Evolutionary conservation across 2,113 vertebrate species (phyloP).

Genomic region (Triplophysa rosa): DNA sequence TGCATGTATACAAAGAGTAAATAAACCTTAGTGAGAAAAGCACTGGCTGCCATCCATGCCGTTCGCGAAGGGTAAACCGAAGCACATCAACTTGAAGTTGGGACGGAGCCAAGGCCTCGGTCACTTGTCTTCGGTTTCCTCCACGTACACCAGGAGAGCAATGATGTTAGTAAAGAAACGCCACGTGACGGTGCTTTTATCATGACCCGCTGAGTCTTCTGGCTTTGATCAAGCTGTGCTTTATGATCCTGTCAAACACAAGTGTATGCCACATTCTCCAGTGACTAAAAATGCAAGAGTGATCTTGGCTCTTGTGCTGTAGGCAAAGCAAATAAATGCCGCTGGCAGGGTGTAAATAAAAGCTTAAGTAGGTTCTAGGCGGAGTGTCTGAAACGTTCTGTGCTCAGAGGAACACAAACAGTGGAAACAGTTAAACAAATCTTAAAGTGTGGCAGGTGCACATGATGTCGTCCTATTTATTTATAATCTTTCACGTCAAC

Average conservation of each 20-base stretch:
- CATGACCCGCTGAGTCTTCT: conserved; percentile 45
- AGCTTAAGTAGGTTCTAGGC: conserved; percentile 11
- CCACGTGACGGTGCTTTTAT: conserved; percentile 24
- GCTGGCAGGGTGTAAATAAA: conserved; percentile 39
- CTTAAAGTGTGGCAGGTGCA: background rate
- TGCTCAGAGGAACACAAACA: background rate
- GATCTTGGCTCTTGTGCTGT: conserved; percentile 14
- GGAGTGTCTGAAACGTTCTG: background rate
- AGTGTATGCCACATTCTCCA: conserved; percentile 37
- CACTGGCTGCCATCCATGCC: conserved; percentile 41
- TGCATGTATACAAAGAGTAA: conserved; percentile 54
- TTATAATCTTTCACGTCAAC: background rate
- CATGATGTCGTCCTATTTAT: background rate
- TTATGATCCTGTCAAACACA: conserved; percentile 54
- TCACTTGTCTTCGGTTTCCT: conserved; percentile 28
- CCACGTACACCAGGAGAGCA: conserved; percentile 9
- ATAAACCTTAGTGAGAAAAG: conserved; percentile 52
- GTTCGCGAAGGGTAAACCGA: conserved; percentile 34
- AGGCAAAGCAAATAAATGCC: conserved; percentile 40
- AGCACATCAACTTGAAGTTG: conserved; percentile 26
- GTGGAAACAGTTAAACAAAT: background rate
- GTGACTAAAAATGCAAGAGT: conserved; percentile 41
- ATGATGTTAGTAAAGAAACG: conserved; percentile 8
- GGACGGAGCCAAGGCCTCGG: conserved; percentile 12
- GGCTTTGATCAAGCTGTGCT: conserved; percentile 54